phyloP scores from a whole-genome alignment of 2,797 vertebrate genomes.

The Sarcophilus harrisii region DNA sequence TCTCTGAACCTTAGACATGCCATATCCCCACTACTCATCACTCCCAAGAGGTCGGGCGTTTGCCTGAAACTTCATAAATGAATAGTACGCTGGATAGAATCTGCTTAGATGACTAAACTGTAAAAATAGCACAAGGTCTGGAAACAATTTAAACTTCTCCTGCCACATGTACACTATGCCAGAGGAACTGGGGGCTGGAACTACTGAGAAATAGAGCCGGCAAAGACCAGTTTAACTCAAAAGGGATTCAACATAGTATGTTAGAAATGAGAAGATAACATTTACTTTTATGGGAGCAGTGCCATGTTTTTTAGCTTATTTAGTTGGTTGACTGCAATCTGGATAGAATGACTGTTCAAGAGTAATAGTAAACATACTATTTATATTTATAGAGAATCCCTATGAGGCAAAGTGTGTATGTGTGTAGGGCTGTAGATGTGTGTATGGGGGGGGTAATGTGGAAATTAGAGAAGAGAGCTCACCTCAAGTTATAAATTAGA shows the following conservation, averaged over 20 bases:
- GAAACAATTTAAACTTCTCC: constrained; percentile 81
- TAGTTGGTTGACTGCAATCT: constrained; percentile 28
- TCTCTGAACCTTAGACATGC: constrained; percentile 33
- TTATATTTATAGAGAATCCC: constrained; percentile 27
- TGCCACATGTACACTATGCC: constrained; percentile 70
- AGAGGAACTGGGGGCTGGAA: constrained; percentile 55
- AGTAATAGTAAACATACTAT: constrained; percentile 3
- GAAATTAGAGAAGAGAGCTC: not conserved
- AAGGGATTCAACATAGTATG: constrained; percentile 30
- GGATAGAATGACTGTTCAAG: constrained; percentile 4
- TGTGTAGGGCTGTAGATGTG: not conserved
- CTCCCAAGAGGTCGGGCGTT: constrained; percentile 33
- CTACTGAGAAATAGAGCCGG: constrained; percentile 51
- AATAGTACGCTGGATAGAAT: constrained; percentile 66
- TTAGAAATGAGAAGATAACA: constrained; percentile 41
- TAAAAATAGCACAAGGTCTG: constrained; percentile 82
- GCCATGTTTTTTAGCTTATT: constrained; percentile 32
- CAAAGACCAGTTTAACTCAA: constrained; percentile 58
- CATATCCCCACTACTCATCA: constrained; percentile 44
- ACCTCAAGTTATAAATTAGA: constrained; percentile 16
- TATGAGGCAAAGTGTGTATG: constrained; percentile 1
- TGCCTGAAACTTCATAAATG: constrained; percentile 59
- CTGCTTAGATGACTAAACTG: constrained; percentile 72
- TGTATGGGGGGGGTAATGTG: not conserved
- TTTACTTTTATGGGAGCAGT: constrained; percentile 40